These are phyloP conservation scores for Casuarius casuarius DNA, from an alignment of 2,113 vertebrate genomes.

Conservation along the genomic window DNA sequence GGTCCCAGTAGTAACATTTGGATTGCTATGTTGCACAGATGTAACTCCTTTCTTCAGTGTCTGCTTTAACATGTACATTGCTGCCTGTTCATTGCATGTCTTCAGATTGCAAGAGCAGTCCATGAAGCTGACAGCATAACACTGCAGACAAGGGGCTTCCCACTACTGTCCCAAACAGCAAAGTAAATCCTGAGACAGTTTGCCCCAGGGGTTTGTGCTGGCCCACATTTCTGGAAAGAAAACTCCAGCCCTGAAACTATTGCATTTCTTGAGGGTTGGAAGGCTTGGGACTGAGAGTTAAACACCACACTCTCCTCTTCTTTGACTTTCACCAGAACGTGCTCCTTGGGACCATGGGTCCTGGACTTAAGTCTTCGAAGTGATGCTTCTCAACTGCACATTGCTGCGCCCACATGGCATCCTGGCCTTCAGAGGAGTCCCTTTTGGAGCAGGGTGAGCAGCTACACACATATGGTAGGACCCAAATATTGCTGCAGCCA, in stretches of 20 bases:
- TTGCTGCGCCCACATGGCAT: neutral
- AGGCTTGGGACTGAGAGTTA: neutral
- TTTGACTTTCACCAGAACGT: rapidly evolving
- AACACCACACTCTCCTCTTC: neutral
- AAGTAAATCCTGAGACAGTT: neutral
- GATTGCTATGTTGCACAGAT: constrained; percentile 56
- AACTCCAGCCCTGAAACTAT: neutral
- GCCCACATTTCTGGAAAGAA: neutral
- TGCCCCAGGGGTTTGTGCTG: neutral
- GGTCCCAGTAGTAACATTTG: constrained; percentile 64
- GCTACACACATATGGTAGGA: neutral
- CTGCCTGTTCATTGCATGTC: neutral
- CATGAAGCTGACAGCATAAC: neutral
- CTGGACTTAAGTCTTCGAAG: neutral
- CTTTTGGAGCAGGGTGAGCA: neutral
- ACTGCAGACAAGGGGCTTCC: neutral
- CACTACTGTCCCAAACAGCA: neutral
- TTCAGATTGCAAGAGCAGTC: neutral
- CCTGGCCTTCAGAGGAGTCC: neutral
- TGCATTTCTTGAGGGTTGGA: neutral
- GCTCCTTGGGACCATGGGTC: neutral
- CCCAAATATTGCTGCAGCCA: neutral
- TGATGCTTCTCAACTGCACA: neutral
- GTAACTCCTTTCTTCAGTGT: constrained; percentile 54
- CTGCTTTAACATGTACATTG: constrained; percentile 28